phyloP scores from a whole-genome alignment of 2,113 vertebrate species.

The Stigmatopora nigra region DNA sequence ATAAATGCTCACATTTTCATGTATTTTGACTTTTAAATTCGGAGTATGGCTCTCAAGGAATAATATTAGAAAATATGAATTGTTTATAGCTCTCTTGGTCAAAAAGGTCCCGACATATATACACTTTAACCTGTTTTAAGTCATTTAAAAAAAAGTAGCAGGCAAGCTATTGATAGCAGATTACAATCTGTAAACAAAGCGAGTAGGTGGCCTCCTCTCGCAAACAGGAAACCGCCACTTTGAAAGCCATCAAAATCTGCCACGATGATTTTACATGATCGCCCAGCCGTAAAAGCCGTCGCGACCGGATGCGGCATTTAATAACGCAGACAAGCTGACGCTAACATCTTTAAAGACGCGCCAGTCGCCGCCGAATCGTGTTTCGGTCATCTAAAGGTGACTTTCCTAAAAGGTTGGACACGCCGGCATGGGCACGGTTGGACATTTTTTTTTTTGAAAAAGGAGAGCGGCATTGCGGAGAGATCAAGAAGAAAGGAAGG shows the following conservation, averaged over 20 bases:
- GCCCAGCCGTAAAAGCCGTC: conserved; percentile 8
- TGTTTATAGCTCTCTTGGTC: too few species aligned
- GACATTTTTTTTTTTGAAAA: background rate
- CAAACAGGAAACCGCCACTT: background rate
- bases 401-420: background rate
- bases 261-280: background rate
- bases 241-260: background rate
- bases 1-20: too few species aligned
- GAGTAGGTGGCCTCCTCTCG: background rate
- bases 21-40: too few species aligned
- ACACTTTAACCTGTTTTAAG: too few species aligned
- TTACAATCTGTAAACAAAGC: too few species aligned
- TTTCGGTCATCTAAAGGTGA: conserved; percentile 24
- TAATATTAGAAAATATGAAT: too few species aligned
- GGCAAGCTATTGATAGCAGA: too few species aligned
- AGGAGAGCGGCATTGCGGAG: conserved; percentile 18
- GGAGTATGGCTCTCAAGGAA: too few species aligned
- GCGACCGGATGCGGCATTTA: conserved; percentile 39
- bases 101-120: too few species aligned
- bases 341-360: conserved; percentile 33
- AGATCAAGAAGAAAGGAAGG: conserved; percentile 45
- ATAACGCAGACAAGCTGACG: conserved; percentile 55
- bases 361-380: conserved; percentile 52
- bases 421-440: background rate
- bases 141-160: too few species aligned